A percentile compares a stretch with the other conserved stretches of the same genome.
Evolutionary conservation across 2,888 invertebrate species (phyloP).

Genomic region (Patella caerulea): DNA sequence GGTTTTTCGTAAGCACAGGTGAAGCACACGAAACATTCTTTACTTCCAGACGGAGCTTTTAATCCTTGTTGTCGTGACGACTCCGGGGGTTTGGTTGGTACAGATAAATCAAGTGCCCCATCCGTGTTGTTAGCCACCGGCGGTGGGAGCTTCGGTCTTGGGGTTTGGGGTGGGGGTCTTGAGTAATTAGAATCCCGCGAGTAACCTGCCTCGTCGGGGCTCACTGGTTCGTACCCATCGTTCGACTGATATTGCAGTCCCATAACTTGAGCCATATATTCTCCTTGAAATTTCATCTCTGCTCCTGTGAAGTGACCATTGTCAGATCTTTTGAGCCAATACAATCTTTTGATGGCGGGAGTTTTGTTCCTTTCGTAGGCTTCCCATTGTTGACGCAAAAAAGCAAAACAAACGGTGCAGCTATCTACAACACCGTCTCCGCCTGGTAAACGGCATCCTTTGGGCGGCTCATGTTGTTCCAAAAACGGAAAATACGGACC

Average conservation of each 20-base stretch:
- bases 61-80: slow-evolving; percentile 12
- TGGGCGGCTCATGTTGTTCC: slow-evolving; percentile 89
- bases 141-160: background rate
- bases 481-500: slow-evolving; percentile 90
- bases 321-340: slow-evolving; percentile 93
- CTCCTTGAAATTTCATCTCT: slow-evolving; percentile 87
- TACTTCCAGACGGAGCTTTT: slow-evolving; percentile 5
- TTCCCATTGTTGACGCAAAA: slow-evolving; percentile 93
- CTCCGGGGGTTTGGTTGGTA: slow-evolving; percentile 54
- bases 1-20: slow-evolving; percentile 88
- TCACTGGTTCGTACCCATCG: slow-evolving; percentile 34
- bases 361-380: slow-evolving; percentile 87
- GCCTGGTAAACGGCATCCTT: slow-evolving; percentile 75
- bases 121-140: slow-evolving; percentile 28
- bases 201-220: slow-evolving; percentile 28
- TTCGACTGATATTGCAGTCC: slow-evolving; percentile 66
- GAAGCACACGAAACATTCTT: slow-evolving; percentile 84
- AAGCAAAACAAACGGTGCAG: slow-evolving; percentile 88
- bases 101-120: slow-evolving; percentile 60
- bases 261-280: slow-evolving; percentile 91
- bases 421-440: slow-evolving; percentile 77
- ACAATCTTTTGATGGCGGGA: slow-evolving; percentile 88
- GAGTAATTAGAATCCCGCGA: slow-evolving; percentile 19
- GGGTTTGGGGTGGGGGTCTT: slow-evolving; percentile 1
- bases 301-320: slow-evolving; percentile 84